phyloP scores from a whole-genome alignment of 2,113 vertebrate species.

The Steatornis caripensis region DNA sequence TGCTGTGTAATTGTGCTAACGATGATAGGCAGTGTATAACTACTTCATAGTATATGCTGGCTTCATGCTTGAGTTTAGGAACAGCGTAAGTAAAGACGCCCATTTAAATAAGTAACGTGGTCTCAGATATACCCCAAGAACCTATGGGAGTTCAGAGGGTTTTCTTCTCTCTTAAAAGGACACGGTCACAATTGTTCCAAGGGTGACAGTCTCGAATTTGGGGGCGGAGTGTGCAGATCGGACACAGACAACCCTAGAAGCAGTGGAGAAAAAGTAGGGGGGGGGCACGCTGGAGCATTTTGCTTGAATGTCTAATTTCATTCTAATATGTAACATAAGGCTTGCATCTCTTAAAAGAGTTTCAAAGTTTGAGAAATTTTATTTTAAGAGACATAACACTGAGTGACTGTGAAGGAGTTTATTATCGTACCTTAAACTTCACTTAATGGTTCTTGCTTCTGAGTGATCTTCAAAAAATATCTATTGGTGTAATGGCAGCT shows the following conservation, averaged over 20 bases:
- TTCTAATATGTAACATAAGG: not conserved
- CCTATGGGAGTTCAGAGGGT: not conserved
- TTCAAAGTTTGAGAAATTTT: not conserved
- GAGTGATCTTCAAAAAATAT: not conserved
- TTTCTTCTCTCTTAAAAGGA: not conserved
- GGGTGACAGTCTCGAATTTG: not conserved
- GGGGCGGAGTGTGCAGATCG: fast-evolving
- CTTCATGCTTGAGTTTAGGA: not conserved
- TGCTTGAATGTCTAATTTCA: not conserved
- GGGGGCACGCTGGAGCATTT: not conserved
- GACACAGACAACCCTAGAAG: not conserved
- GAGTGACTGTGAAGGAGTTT: not conserved
- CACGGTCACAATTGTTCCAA: not conserved
- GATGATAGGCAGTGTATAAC: not conserved
- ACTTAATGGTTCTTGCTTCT: not conserved
- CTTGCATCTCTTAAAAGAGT: not conserved
- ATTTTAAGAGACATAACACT: not conserved
- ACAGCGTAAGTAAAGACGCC: not conserved
- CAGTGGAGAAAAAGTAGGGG: not conserved
- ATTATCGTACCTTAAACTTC: not conserved
- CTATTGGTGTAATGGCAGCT: not conserved
- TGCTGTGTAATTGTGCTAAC: not conserved
- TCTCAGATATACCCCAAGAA: not conserved
- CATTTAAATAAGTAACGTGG: not conserved
- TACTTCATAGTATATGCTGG: not conserved